Evolutionary conservation across 2,888 invertebrate species (phyloP).

Genomic region (Amphipoea oculea): DNA sequence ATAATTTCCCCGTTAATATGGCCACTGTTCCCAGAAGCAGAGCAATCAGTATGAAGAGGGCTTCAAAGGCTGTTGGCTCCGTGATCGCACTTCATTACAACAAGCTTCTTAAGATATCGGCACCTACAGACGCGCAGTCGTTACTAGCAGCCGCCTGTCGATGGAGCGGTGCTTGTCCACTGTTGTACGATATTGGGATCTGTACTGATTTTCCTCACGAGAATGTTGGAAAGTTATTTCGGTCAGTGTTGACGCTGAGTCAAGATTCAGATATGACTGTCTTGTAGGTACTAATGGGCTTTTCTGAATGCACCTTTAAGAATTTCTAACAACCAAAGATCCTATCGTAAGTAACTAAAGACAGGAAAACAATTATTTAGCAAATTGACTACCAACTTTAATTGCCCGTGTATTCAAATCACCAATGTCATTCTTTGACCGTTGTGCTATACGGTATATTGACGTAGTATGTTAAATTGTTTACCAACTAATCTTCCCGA

Average conservation of each 20-base stretch:
- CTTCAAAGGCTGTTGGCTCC: slow-evolving; percentile 51
- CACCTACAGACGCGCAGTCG: slow-evolving; percentile 62
- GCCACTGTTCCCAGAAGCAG: slow-evolving; percentile 57
- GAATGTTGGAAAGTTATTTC: neutral
- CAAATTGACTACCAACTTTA: neutral
- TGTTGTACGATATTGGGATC: slow-evolving; percentile 28
- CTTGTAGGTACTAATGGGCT: too few species aligned
- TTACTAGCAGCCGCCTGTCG: slow-evolving; percentile 70
- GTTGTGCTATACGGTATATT: neutral
- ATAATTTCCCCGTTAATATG: slow-evolving; percentile 42
- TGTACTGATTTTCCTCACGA: neutral
- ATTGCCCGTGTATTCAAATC: neutral
- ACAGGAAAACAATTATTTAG: too few species aligned
- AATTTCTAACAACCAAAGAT: neutral
- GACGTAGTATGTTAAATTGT: neutral
- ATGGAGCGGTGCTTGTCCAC: slow-evolving; percentile 57
- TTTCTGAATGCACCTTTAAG: neutral
- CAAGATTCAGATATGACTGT: too few species aligned
- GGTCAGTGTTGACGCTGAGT: neutral
- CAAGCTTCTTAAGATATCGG: slow-evolving; percentile 64
- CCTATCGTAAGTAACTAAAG: neutral
- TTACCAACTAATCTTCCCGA: neutral
- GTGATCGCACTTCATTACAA: slow-evolving; percentile 64
- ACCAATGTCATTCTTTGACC: neutral
- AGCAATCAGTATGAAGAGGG: slow-evolving; percentile 55